Percentiles rank a stretch among this genome's conserved stretches.
phyloP scores from a whole-genome alignment of 2,113 vertebrate genomes.

The Zapornia atra region DNA sequence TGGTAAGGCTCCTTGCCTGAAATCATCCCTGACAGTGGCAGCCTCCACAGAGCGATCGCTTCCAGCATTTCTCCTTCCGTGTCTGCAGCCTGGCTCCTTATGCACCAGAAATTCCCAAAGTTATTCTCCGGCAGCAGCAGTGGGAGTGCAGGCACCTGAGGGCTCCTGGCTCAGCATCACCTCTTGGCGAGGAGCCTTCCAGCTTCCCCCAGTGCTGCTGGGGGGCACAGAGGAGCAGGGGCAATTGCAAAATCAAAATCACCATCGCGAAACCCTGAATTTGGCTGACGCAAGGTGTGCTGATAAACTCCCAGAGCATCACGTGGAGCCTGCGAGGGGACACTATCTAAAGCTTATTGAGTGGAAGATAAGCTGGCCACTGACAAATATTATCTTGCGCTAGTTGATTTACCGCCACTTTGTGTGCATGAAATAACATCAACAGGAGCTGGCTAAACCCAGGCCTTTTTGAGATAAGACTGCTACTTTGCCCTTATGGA shows the following conservation, averaged over 20 bases:
- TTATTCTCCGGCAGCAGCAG: background rate
- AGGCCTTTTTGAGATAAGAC: conserved; percentile 61
- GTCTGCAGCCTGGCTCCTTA: background rate
- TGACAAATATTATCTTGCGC: conserved; percentile 35
- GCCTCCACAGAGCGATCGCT: rapidly evolving
- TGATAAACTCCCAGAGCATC: conserved; percentile 20
- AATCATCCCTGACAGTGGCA: background rate
- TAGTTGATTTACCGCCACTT: conserved; percentile 9
- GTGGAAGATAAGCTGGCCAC: conserved; percentile 55
- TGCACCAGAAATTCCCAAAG: background rate
- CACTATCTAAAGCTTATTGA: conserved; percentile 10
- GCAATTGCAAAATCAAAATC: background rate
- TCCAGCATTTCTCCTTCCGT: background rate
- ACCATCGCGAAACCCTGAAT: background rate
- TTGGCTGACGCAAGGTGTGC: background rate
- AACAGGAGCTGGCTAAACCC: conserved; percentile 16
- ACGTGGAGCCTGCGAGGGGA: conserved; percentile 7
- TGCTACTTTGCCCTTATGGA: conserved; percentile 13
- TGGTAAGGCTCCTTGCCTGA: background rate
- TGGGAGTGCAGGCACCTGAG: rapidly evolving
- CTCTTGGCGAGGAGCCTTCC: background rate
- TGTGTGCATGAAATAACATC: conserved; percentile 43
- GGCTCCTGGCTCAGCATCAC: rapidly evolving
- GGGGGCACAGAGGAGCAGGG: rapidly evolving
- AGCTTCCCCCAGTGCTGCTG: background rate